Base-by-base conservation (phyloP, 2,113 vertebrate genomes). In the Gymnobelideus leadbeateri region DNA sequence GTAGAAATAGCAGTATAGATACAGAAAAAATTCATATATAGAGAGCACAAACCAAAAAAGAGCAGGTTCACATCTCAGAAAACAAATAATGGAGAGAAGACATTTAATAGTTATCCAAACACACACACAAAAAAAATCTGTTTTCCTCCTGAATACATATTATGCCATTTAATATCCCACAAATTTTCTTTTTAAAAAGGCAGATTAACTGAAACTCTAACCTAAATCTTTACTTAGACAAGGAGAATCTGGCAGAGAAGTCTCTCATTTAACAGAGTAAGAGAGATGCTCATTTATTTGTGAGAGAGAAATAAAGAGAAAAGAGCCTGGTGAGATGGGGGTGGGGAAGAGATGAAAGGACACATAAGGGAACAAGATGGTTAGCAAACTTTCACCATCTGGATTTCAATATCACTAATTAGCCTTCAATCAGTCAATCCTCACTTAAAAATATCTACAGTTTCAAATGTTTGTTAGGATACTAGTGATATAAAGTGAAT, bases 101-200 rank as follows among this genome's bases (percentile, higher is more conserved):
- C 3, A 94, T 68, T n/a, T 96, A 23, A 11, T 89, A 96, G 93
- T 94, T 93, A 90, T 93, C 57, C 21, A 95, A 95, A 61, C 77
- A 51, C 21, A 95, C 94, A 61, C 77, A 51, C 51, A 51, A 93
- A 52, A 93, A 52, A n/a, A 51, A 6, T 92, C 0, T 19, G 93
- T 89, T 47, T 51, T 51, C 49, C 28, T 50, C 47, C 14, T 50
- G 14, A 43, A n/a, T 6, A 3, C 91, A 47, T 93, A 52, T 93
- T 91, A 47, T 3, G 68, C 53, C 37, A 89, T 90, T 90, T 49
- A 91, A 25, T n/a, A 89, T 96, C 49, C 55, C 91, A 93, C 0
- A 61, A 96, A 97, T 57, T 43, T 43, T 90, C 90, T 51, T 57
- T 14, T 89, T 3, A 10, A n/a, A 52, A 94, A 93, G 68, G 51